These are phyloP conservation scores for Gonioctena quinquepunctata DNA, from an alignment of 1,140 invertebrate genomes.

Conservation along the genomic window DNA sequence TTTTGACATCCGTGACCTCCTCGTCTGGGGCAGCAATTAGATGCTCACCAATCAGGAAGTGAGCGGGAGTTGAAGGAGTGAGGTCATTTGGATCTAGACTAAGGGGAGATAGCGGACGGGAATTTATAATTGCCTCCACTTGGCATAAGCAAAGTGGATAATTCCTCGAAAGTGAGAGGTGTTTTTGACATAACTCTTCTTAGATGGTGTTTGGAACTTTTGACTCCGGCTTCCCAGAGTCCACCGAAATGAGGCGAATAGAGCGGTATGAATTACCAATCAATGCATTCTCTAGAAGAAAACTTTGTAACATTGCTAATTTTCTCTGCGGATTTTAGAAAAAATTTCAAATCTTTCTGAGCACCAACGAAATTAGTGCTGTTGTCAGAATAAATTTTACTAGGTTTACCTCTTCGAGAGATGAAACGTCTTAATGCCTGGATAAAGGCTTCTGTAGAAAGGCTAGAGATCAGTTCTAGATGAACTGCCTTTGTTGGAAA, in stretches of 20 bases:
- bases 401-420: conserved; percentile 40
- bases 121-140: conserved; percentile 37
- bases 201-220: conserved; percentile 47
- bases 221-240: conserved; percentile 49
- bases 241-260: conserved; percentile 49
- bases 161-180: conserved; percentile 44
- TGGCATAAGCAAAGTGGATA: conserved; percentile 38
- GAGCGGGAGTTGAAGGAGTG: conserved; percentile 29
- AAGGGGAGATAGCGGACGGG: conserved; percentile 23
- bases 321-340: conserved; percentile 31
- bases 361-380: conserved; percentile 31
- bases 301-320: conserved; percentile 34
- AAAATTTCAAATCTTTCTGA: conserved; percentile 3
- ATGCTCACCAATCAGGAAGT: conserved; percentile 33
- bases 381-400: conserved; percentile 39
- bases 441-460: conserved; percentile 42
- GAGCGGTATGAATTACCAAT: conserved; percentile 53
- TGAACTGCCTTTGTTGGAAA: conserved; percentile 48
- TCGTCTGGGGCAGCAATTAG: conserved; percentile 16
- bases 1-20: conserved; percentile 8
- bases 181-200: conserved; percentile 31
- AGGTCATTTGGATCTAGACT: conserved; percentile 32
- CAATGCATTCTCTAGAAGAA: neutral
- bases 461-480: conserved; percentile 48
- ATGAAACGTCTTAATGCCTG: conserved; percentile 46